A percentile compares a stretch with the other conserved stretches of the same genome.
phyloP scores from a whole-genome alignment of 2,888 invertebrate species.

The Glomeris marginata region DNA sequence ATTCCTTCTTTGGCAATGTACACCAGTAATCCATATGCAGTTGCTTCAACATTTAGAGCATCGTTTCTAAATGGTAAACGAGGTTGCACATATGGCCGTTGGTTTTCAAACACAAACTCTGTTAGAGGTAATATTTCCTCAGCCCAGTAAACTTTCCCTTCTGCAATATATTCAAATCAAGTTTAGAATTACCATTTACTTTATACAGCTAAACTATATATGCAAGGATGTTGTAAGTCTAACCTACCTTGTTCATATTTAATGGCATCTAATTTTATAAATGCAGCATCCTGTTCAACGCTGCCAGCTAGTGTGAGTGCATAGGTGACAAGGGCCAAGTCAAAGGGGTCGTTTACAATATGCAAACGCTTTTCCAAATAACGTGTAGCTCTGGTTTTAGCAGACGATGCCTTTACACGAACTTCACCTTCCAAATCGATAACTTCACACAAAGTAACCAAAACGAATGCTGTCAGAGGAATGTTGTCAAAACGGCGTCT shows the following conservation, averaged over 20 bases:
- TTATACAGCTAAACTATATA: background rate
- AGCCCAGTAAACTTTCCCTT: constrained; percentile 20
- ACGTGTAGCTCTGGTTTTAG: constrained; percentile 23
- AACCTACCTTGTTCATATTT: constrained; percentile 23
- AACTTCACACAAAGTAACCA: constrained; percentile 33
- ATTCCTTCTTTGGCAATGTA: constrained; percentile 32
- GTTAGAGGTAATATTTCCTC: constrained; percentile 15
- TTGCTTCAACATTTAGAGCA: constrained; percentile 37
- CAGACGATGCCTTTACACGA: constrained; percentile 23
- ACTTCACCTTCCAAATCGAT: constrained; percentile 27
- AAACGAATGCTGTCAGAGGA: constrained; percentile 38
- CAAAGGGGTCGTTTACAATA: constrained; percentile 31
- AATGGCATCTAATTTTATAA: constrained; percentile 23
- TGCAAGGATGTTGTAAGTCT: background rate
- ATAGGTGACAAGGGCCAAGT: constrained; percentile 36
- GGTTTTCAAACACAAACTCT: constrained; percentile 28
- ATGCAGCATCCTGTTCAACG: constrained; percentile 29
- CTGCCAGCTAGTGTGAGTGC: constrained; percentile 32
- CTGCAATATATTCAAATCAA: background rate
- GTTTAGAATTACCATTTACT: background rate
- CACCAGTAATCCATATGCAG: constrained; percentile 38
- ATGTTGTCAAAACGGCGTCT: constrained; percentile 22
- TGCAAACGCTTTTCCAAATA: constrained; percentile 29
- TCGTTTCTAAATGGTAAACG: constrained; percentile 33
- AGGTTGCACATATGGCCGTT: constrained; percentile 31